These are phyloP conservation scores for Cephalopholis sonnerati DNA, from an alignment of 2,113 vertebrate species.

Conservation along the genomic window DNA sequence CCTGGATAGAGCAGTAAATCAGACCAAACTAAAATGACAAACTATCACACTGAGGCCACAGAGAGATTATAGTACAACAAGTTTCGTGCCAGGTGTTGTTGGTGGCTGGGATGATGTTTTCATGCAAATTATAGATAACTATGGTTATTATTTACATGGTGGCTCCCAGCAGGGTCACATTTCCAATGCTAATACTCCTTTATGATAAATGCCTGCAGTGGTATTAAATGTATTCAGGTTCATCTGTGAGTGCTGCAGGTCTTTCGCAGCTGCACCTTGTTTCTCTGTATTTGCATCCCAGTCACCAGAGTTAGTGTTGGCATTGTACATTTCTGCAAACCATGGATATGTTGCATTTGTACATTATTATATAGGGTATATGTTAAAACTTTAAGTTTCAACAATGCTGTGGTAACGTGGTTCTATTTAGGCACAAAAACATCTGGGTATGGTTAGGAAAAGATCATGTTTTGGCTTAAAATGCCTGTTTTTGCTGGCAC, in stretches of 20 bases:
- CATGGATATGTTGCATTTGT: no score
- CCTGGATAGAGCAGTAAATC: constrained; percentile 9
- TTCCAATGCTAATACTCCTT: background rate
- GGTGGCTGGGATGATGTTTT: background rate
- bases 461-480: no score
- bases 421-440: no score
- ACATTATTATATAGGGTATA: no score
- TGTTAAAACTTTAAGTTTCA: no score
- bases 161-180: background rate
- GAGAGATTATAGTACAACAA: background rate
- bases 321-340: no score
- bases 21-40: background rate
- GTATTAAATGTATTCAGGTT: constrained; percentile 3
- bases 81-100: background rate
- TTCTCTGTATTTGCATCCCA: no score
- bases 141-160: background rate
- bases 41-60: background rate
- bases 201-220: background rate
- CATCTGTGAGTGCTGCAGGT: background rate
- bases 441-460: no score
- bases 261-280: background rate
- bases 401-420: no score
- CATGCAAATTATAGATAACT: background rate
- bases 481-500: no score
- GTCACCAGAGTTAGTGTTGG: no score